A percentile compares a stretch with the other conserved stretches of the same genome.
Conservation (phyloP, 2,113 vertebrate species). For the Mobula hypostoma region DNA sequence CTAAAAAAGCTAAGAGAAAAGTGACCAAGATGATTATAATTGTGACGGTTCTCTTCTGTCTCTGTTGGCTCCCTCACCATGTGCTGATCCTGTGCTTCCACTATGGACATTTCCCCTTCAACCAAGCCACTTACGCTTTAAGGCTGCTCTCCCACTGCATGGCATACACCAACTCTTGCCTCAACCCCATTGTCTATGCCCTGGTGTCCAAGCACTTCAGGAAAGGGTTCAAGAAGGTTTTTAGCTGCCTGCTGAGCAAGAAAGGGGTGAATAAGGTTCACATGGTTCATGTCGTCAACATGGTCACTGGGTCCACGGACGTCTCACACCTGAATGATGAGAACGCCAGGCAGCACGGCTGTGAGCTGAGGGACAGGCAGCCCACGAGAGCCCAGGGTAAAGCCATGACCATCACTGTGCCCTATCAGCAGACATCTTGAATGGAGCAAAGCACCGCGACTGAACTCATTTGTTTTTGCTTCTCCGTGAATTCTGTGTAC, state of each 20-base stretch:
- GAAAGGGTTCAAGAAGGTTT: slow-evolving; percentile 80
- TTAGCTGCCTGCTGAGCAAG: slow-evolving; percentile 73
- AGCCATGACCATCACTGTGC: slow-evolving; percentile 55
- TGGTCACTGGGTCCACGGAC: slow-evolving; percentile 59
- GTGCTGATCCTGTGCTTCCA: slow-evolving; percentile 74
- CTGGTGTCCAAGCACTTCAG: slow-evolving; percentile 79
- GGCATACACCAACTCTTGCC: slow-evolving; percentile 82
- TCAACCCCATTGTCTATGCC: slow-evolving; percentile 79
- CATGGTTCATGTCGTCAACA: slow-evolving; percentile 61
- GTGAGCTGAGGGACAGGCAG: slow-evolving; percentile 55
- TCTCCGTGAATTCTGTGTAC: neutral
- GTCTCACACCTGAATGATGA: slow-evolving; percentile 69
- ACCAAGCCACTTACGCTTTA: slow-evolving; percentile 74
- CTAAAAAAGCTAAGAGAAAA: slow-evolving; percentile 74
- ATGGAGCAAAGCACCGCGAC: neutral
- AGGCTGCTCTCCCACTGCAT: slow-evolving; percentile 80
- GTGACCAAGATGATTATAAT: slow-evolving; percentile 86
- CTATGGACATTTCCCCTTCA: slow-evolving; percentile 79
- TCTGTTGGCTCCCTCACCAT: slow-evolving; percentile 80
- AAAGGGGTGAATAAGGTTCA: slow-evolving; percentile 70
- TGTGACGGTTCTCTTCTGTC: slow-evolving; percentile 78
- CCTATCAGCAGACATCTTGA: slow-evolving; percentile 49
- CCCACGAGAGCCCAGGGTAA: slow-evolving; percentile 51
- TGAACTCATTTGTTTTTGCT: neutral
- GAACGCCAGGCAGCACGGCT: slow-evolving; percentile 54